phyloP scores from a whole-genome alignment of 2,888 invertebrate species.

The Brachynemurus nebulosus region DNA sequence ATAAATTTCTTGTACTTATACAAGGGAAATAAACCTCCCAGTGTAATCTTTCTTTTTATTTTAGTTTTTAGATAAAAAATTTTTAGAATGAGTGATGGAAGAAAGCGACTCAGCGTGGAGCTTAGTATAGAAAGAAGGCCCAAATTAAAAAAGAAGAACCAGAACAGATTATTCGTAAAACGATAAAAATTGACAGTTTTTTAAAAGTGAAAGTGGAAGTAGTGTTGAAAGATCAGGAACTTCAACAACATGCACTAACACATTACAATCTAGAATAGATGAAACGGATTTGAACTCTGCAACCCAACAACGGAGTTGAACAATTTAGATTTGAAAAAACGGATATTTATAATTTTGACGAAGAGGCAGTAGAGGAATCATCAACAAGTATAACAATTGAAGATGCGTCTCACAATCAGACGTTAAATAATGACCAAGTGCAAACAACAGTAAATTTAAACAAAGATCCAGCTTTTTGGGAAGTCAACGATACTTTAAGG shows the following conservation, averaged over 20 bases:
- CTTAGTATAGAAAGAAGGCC: conserved; percentile 12
- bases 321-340: conserved; percentile 15
- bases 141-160: conserved; percentile 12
- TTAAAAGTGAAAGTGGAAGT: conserved; percentile 11
- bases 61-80: conserved; percentile 14
- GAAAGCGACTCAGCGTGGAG: conserved; percentile 13
- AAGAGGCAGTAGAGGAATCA: conserved; percentile 13
- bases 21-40: conserved; percentile 11
- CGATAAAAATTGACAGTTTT: conserved; percentile 12
- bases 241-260: conserved; percentile 14
- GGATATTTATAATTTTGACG: conserved; percentile 15
- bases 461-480: conserved; percentile 18
- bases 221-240: conserved; percentile 12
- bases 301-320: conserved; percentile 13
- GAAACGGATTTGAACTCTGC: conserved; percentile 14
- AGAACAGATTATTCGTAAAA: conserved; percentile 11
- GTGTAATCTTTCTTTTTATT: conserved; percentile 11
- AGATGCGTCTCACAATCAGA: conserved; percentile 15
- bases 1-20: too few relatives aligned
- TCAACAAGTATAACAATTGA: conserved; percentile 15
- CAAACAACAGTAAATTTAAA: conserved; percentile 15
- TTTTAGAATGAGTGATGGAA: conserved; percentile 12
- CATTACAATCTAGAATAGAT: conserved; percentile 15
- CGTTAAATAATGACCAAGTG: conserved; percentile 12
- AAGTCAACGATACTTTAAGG: conserved; percentile 16